Conservation (phyloP, 1,140 invertebrate genomes). For the Colletes latitarsis region DNA sequence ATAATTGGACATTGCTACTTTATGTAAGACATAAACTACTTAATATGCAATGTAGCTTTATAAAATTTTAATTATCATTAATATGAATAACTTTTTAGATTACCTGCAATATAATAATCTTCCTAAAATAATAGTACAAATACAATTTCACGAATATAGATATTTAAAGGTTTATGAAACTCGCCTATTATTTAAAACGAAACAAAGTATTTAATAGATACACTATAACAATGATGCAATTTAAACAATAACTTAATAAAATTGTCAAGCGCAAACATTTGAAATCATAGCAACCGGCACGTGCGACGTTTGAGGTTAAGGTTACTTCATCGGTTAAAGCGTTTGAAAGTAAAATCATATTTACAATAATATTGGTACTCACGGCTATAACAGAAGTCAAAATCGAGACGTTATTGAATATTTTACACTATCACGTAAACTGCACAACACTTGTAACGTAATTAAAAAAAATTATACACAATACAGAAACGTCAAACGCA, state of each 20-base stretch:
- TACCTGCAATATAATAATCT: neutral
- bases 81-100: neutral
- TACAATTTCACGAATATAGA: neutral
- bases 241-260: neutral
- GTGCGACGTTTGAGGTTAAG: conserved; percentile 13
- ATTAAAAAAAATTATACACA: neutral
- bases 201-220: neutral
- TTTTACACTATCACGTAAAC: neutral
- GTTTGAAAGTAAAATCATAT: neutral
- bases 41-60: neutral
- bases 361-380: neutral
- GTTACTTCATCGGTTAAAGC: neutral
- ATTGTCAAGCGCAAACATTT: neutral
- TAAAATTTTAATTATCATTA: neutral
- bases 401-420: neutral
- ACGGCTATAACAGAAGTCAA: neutral
- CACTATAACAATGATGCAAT: neutral
- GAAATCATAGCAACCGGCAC: neutral
- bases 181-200: neutral
- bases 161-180: neutral
- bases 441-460: neutral
- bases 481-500: conserved; percentile 34
- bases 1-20: conserved; percentile 66
- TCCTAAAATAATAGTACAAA: neutral
- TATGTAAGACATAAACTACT: neutral